Conservation (phyloP, 2,113 vertebrate species). For the Oncorhynchus keta region DNA sequence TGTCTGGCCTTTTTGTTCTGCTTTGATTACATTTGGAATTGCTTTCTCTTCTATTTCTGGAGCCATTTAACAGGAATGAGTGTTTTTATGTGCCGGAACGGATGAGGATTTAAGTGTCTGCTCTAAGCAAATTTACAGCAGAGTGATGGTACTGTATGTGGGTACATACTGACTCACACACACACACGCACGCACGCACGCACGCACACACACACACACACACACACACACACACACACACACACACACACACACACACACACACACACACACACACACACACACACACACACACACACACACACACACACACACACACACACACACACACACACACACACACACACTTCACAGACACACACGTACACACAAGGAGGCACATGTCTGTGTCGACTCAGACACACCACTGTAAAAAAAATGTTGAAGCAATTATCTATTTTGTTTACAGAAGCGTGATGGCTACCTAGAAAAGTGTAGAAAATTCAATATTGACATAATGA, state of each 20-base stretch:
- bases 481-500: not conserved
- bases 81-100: constrained; percentile 8
- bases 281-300: too few species aligned
- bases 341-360: not conserved
- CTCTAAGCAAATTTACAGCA: constrained; percentile 18
- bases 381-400: not conserved
- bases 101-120: constrained; percentile 6
- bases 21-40: constrained; percentile 25
- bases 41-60: constrained; percentile 12
- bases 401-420: not conserved
- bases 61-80: constrained; percentile 9
- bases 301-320: too few species aligned
- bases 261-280: too few species aligned
- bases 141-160: constrained; percentile 43
- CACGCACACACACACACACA: not conserved
- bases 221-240: too few species aligned
- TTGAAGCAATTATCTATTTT: not conserved
- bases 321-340: too few species aligned
- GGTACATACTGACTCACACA: constrained; percentile 11
- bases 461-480: not conserved
- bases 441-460: not conserved
- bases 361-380: not conserved
- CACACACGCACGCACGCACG: not conserved
- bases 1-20: not conserved
- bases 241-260: too few species aligned